Evolutionary conservation across 2,113 vertebrate genomes (phyloP), one percentile per base, ranked within the genome.

Genomic region (Vidua macroura): DNA sequence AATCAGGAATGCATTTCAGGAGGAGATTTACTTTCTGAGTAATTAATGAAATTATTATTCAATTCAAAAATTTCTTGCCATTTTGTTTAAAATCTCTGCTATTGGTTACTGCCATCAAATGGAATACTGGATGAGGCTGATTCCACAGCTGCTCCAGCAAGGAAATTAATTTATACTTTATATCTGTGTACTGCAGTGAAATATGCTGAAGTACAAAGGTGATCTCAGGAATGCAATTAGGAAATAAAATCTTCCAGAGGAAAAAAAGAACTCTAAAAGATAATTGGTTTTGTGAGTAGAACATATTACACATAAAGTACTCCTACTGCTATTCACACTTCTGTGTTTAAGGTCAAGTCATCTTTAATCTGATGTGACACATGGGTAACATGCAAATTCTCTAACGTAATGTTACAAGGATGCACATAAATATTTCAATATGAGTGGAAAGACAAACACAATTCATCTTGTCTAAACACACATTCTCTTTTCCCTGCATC

Each of bases 391-490:
- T 95, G 91, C 72, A 94, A 95, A 97, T 91, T 74, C 90, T 91
- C 91, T 56, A 63, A 95, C 3, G 87, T 48, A 74, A 90, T 52
- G 27, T 87, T 94, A 95, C 94, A 91, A 93, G 91, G 86, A 86
- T 80, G 63, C 28, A 74, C 72, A 94, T 96, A 74, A 96, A 97
- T 96, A 91, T 96, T 96, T 89, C 75, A 97, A 25, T 95, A 48
- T 79, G 86, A 95, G 90, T 90, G 78, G 48, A 91, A 97, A 91
- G 92, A 80, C 48, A 93, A 95, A 96, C 92, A 94, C 63, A 86
- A 70, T 86, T 93, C 84, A 93, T 91, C 95, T 95, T 97, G 93
- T 95, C 87, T 93, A 91, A 95, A 95, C 92, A 97, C 59, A 6
- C 87, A 74, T 96, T 74, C 79, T 70, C 24, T 93, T 85, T 70